Conservation (phyloP, 2,113 vertebrate genomes). For the Aegithalos caudatus region DNA sequence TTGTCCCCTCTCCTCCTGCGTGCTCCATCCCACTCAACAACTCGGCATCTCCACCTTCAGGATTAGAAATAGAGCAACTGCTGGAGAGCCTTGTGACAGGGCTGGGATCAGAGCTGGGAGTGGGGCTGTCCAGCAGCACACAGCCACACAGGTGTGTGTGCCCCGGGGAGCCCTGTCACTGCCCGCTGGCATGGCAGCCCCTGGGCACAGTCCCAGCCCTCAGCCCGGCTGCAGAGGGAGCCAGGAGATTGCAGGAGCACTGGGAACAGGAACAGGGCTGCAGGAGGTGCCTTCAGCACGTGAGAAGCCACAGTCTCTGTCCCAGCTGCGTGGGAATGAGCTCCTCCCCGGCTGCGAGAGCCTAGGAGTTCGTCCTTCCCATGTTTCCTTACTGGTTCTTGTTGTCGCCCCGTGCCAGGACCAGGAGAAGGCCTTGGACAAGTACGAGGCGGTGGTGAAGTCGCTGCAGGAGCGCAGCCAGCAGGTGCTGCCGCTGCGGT, state of each 20-base stretch:
- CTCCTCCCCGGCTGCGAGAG: background rate
- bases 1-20: background rate
- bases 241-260: background rate
- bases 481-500: conserved; percentile 86
- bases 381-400: accelerated
- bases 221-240: background rate
- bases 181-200: accelerated
- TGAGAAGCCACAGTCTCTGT: accelerated
- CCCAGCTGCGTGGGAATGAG: accelerated
- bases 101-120: background rate
- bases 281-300: background rate
- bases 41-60: background rate
- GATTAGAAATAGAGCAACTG: background rate
- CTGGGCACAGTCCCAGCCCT: background rate
- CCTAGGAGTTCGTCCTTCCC: accelerated
- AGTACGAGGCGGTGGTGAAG: conserved; percentile 82
- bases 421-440: conserved; percentile 89
- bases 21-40: background rate
- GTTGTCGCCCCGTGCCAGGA: conserved; percentile 71
- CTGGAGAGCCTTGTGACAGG: background rate
- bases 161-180: background rate
- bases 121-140: accelerated
- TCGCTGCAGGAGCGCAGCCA: conserved; percentile 84
- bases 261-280: background rate
- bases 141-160: accelerated